phyloP scores from a whole-genome alignment of 1,140 invertebrate genomes.

The Bombus vancouverensis region DNA sequence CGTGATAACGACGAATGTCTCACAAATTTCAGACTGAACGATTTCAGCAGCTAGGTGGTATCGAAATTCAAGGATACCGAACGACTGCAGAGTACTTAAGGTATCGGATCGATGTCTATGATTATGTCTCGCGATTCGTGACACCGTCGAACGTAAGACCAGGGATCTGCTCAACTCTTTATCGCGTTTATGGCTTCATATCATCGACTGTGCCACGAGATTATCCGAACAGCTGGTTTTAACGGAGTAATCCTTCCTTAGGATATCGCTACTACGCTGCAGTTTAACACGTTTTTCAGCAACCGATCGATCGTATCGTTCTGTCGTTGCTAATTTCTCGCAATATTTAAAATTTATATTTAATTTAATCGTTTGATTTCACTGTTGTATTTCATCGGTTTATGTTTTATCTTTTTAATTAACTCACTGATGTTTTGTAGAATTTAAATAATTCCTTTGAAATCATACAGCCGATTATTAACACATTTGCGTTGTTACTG shows the following conservation, averaged over 20 bases:
- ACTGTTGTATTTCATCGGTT: too few relatives aligned
- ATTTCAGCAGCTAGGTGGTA: conserved; percentile 8
- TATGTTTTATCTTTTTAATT: too few relatives aligned
- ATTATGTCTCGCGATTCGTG: conserved; percentile 58
- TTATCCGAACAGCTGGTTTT: conserved; percentile 34
- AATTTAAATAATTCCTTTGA: too few relatives aligned
- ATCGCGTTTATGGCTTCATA: conserved; percentile 68
- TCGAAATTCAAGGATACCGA: conserved; percentile 44
- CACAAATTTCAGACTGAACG: conserved; percentile 52
- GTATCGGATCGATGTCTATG: conserved; percentile 60
- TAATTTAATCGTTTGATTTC: too few relatives aligned
- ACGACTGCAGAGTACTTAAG: conserved; percentile 7
- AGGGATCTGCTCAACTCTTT: conserved; percentile 49
- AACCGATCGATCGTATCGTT: conserved; percentile 3
- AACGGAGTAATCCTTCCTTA: conserved; percentile 28
- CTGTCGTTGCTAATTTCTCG: neutral
- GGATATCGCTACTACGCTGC: conserved; percentile 32
- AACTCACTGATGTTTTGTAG: too few relatives aligned
- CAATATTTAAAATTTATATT: neutral
- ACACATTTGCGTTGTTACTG: too few relatives aligned
- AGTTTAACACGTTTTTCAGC: conserved; percentile 18
- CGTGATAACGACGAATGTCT: conserved; percentile 58
- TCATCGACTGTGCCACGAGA: conserved; percentile 37
- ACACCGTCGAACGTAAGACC: conserved; percentile 15
- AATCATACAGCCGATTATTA: too few relatives aligned